phyloP scores from a whole-genome alignment of 1,140 invertebrate species.

The Drosophila oshimai region DNA sequence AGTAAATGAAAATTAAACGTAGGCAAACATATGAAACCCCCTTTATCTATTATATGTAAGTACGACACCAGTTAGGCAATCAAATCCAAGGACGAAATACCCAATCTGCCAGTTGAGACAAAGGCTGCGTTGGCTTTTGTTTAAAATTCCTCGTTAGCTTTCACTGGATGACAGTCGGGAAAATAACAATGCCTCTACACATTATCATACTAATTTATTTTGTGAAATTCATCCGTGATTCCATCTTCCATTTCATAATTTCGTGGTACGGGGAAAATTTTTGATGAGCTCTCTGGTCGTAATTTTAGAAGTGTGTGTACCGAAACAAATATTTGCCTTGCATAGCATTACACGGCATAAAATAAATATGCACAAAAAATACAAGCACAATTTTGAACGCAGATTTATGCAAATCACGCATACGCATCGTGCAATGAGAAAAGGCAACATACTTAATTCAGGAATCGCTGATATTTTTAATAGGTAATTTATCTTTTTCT shows the following conservation, averaged over 20 bases:
- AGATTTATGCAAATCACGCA: conserved; percentile 63
- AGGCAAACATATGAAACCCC: conserved; percentile 38
- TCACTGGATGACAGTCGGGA: conserved; percentile 3
- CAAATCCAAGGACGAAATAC: conserved; percentile 38
- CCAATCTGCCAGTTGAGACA: conserved; percentile 38
- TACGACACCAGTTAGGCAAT: neutral
- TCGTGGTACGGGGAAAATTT: conserved; percentile 36
- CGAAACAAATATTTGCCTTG: conserved; percentile 66
- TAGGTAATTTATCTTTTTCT: neutral
- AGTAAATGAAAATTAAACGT: conserved; percentile 65
- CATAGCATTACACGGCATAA: conserved; percentile 54
- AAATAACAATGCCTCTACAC: conserved; percentile 19
- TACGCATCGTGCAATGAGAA: conserved; percentile 2
- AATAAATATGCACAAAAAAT: conserved; percentile 21
- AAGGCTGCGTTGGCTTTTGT: conserved; percentile 29
- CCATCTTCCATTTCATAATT: conserved; percentile 58
- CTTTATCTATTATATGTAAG: neutral
- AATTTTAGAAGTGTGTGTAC: conserved; percentile 38
- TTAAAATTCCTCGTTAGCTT: neutral
- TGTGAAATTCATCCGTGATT: conserved; percentile 64
- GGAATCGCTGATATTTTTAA: neutral
- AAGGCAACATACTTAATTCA: neutral
- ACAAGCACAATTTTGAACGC: neutral
- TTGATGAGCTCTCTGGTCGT: conserved; percentile 73
- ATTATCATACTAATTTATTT: conserved; percentile 73